phyloP scores from a whole-genome alignment of 2,888 invertebrate genomes.

The Nemoura dubitans region DNA sequence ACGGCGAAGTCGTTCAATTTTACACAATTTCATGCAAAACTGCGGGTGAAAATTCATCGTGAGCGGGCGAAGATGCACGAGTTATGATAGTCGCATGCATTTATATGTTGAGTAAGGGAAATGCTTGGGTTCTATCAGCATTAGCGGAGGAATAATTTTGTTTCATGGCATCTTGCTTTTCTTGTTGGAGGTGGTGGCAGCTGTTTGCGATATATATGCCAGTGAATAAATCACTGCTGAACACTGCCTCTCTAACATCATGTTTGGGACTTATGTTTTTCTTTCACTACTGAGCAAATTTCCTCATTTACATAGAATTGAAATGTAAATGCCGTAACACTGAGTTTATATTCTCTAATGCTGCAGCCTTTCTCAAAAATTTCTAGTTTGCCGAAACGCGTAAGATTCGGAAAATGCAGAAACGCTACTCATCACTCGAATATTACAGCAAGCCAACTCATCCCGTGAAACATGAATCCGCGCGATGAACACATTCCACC shows the following conservation, averaged over 20 bases:
- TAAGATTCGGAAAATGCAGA: not conserved
- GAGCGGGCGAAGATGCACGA: not conserved
- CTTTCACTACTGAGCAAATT: not conserved
- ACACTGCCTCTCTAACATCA: no score
- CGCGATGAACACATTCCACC: not conserved
- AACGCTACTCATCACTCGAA: not conserved
- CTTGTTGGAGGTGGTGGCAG: not conserved
- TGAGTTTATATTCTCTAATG: not conserved
- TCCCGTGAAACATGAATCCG: not conserved
- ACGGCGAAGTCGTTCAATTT: not conserved
- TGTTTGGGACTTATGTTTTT: not conserved
- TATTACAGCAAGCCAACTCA: not conserved
- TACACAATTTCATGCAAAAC: not conserved
- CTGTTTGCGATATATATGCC: no score
- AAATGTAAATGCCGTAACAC: not conserved
- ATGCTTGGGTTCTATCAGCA: not conserved
- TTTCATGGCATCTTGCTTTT: not conserved
- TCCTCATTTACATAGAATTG: not conserved
- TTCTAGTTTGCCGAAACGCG: not conserved
- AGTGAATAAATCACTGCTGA: no score
- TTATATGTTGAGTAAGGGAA: not conserved
- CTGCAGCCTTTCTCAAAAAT: not conserved
- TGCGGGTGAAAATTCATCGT: not conserved
- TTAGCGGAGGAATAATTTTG: not conserved
- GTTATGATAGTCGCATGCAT: not conserved